These are phyloP conservation scores for Porphyrio hochstetteri DNA, from an alignment of 2,113 vertebrate genomes.

Conservation along the genomic window DNA sequence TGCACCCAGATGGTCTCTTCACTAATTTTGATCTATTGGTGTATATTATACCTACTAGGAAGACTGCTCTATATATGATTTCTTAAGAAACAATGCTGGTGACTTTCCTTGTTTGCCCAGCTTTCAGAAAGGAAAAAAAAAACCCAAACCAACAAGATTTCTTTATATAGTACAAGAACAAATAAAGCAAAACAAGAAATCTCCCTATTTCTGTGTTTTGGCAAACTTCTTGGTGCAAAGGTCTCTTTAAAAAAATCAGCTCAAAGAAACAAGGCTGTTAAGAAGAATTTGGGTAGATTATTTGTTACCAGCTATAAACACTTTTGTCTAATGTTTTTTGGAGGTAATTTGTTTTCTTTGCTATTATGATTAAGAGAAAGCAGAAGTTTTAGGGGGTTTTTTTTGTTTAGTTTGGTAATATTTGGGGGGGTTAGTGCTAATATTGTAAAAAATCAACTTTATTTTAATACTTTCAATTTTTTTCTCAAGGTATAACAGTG, in stretches of 20 bases:
- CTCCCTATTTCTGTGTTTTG: not conserved
- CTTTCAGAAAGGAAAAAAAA: not conserved
- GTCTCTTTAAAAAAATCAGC: not conserved
- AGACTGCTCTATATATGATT: not conserved
- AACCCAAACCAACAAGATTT: not conserved
- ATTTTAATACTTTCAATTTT: not conserved
- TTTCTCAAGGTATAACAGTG: not conserved
- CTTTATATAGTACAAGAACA: not conserved
- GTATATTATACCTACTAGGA: not conserved
- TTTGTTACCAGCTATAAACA: not conserved
- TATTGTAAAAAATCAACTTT: not conserved
- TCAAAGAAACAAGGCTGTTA: not conserved
- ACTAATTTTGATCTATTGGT: not conserved
- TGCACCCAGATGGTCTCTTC: not conserved
- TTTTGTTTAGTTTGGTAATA: not conserved
- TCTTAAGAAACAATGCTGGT: not conserved
- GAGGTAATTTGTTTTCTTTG: not conserved
- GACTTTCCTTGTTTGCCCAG: not conserved
- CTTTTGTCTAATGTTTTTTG: not conserved
- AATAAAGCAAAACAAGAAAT: not conserved
- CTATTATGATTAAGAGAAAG: not conserved
- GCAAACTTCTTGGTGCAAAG: not conserved
- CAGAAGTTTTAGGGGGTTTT: accelerated
- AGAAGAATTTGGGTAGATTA: not conserved
- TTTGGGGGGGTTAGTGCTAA: not conserved